These are phyloP conservation scores for Pogonocichla stellata DNA, from an alignment of 2,113 vertebrate genomes.

Conservation along the genomic window DNA sequence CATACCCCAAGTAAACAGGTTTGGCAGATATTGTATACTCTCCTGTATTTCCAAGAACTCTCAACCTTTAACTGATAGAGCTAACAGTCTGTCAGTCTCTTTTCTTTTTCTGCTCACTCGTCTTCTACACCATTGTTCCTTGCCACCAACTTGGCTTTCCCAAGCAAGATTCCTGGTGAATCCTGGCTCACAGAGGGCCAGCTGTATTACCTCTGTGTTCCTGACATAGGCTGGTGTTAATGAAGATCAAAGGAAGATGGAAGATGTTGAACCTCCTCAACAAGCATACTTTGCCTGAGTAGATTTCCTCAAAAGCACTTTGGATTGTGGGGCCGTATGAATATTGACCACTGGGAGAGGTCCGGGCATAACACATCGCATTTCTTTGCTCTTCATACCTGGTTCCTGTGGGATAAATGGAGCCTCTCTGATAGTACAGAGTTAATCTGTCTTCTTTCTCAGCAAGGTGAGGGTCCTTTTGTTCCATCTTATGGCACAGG, in stretches of 20 bases:
- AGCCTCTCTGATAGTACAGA: not conserved
- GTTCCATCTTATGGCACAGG: not conserved
- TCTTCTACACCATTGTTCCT: too few relatives aligned
- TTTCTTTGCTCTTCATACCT: not conserved
- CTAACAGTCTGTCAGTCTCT: too few relatives aligned
- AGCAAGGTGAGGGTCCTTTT: not conserved
- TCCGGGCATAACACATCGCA: not conserved
- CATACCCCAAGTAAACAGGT: too few relatives aligned
- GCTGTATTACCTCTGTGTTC: not conserved
- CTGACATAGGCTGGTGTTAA: not conserved
- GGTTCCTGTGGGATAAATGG: not conserved
- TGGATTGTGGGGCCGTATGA: rapidly evolving
- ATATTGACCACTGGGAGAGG: not conserved
- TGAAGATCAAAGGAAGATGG: not conserved
- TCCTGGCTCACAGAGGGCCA: not conserved
- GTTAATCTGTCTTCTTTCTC: not conserved
- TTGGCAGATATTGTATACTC: too few relatives aligned
- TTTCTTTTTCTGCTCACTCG: too few relatives aligned
- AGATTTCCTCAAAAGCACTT: not conserved
- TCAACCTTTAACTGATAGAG: too few relatives aligned
- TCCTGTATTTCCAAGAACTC: too few relatives aligned
- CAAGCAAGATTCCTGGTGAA: not conserved
- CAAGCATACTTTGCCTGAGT: not conserved
- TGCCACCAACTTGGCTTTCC: too few relatives aligned
- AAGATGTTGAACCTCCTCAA: not conserved